Conservation (phyloP, 2,888 invertebrate species). For the Halictus ligatus region DNA sequence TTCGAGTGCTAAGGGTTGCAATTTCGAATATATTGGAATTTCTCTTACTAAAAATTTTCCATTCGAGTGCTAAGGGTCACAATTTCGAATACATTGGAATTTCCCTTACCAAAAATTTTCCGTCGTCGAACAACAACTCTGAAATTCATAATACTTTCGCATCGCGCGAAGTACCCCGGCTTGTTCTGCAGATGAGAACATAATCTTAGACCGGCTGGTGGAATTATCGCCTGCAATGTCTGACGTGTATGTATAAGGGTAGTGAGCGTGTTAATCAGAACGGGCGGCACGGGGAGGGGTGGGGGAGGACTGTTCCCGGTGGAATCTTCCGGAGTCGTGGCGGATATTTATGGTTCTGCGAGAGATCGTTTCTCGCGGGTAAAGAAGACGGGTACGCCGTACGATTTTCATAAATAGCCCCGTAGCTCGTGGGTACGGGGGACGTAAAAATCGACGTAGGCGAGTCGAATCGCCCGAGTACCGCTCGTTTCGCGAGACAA, state of each 20-base stretch:
- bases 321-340: background rate
- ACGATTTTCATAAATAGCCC: constrained; percentile 44
- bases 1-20: no score
- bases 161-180: background rate
- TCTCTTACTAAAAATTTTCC: no score
- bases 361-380: constrained; percentile 20
- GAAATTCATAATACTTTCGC: background rate
- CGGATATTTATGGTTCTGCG: background rate
- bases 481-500: constrained; percentile 45
- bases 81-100: no score
- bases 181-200: background rate
- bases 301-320: background rate
- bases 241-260: background rate
- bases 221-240: background rate
- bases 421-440: background rate
- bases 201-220: background rate
- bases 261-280: background rate
- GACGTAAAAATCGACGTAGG: constrained; percentile 36
- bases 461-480: constrained; percentile 33
- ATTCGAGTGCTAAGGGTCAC: no score
- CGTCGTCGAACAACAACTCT: background rate
- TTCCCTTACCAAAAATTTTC: no score
- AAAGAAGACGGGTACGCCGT: constrained; percentile 3
- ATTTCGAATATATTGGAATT: no score
- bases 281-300: background rate